A percentile compares a stretch with the other conserved stretches of the same genome.
These are phyloP conservation scores for Homarus americanus DNA, from an alignment of 1,140 invertebrate species.

Conservation along the genomic window DNA sequence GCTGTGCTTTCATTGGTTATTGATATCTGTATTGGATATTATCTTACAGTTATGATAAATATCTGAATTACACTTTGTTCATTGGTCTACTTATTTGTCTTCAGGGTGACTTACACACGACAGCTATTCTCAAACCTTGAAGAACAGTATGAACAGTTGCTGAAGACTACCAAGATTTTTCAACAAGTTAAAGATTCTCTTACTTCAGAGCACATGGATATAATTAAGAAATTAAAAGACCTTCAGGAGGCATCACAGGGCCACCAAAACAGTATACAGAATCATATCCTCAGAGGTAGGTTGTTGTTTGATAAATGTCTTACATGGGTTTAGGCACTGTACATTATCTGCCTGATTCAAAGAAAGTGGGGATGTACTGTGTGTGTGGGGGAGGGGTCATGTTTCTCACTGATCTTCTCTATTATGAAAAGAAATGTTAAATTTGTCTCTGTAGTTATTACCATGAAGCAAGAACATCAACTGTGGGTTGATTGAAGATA, in stretches of 20 bases:
- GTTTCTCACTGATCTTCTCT: no score
- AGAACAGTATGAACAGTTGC: slow-evolving; percentile 29
- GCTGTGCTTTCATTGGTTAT: no score
- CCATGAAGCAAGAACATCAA: no score
- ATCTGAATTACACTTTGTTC: not conserved
- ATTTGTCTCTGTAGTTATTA: no score
- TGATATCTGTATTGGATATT: not conserved
- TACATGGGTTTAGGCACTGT: no score
- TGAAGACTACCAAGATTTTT: not conserved
- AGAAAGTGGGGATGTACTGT: no score
- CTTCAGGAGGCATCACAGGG: not conserved
- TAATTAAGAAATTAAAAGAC: not conserved
- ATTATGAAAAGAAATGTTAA: no score
- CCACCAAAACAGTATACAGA: slow-evolving; percentile 1
- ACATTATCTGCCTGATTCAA: no score
- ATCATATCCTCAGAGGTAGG: not conserved
- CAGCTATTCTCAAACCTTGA: slow-evolving; percentile 19
- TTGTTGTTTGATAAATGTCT: not conserved
- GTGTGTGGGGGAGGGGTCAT: no score
- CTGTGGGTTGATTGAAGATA: no score
- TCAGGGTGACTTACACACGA: slow-evolving; percentile 38
- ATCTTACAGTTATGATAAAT: not conserved
- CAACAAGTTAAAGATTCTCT: slow-evolving; percentile 24
- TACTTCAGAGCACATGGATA: not conserved
- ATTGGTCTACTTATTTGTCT: not conserved